phyloP scores from a whole-genome alignment of 2,888 invertebrate species.

The Pollenia angustigena region DNA sequence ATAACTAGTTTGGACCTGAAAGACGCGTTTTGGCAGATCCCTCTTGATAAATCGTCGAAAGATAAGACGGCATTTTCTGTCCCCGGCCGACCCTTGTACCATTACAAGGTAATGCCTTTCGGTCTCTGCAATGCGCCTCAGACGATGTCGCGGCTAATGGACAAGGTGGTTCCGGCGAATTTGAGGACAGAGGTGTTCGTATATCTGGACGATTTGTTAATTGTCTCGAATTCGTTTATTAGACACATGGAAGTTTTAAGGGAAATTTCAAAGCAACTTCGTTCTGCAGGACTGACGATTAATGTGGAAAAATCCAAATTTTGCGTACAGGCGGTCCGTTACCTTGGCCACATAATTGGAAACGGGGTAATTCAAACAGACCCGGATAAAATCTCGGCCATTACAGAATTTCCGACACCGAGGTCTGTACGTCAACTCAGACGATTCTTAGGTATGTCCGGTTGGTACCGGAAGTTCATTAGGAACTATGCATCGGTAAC shows the following conservation, averaged over 20 bases:
- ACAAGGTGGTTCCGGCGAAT: constrained; percentile 45
- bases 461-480: constrained; percentile 1
- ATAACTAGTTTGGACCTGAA: constrained; percentile 67
- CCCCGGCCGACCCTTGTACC: neutral
- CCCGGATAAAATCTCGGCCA: neutral
- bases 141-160: constrained; percentile 36
- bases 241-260: constrained; percentile 36
- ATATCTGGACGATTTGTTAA: too few species aligned
- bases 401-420: neutral
- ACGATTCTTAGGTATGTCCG: neutral
- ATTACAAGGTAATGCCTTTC: constrained; percentile 11
- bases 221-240: constrained; percentile 46
- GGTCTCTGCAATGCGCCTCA: constrained; percentile 29
- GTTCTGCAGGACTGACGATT: constrained; percentile 38
- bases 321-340: neutral
- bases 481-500: neutral
- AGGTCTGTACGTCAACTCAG: neutral
- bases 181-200: too few species aligned
- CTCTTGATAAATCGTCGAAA: constrained; percentile 46
- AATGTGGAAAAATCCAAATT: constrained; percentile 24
- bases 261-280: neutral
- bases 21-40: constrained; percentile 69
- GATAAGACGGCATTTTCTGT: constrained; percentile 65
- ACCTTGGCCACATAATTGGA: neutral
- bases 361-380: neutral